A percentile compares a stretch with the other conserved stretches of the same genome.
Evolutionary conservation across 2,113 vertebrate species (phyloP).

Genomic region (Sula dactylatra): DNA sequence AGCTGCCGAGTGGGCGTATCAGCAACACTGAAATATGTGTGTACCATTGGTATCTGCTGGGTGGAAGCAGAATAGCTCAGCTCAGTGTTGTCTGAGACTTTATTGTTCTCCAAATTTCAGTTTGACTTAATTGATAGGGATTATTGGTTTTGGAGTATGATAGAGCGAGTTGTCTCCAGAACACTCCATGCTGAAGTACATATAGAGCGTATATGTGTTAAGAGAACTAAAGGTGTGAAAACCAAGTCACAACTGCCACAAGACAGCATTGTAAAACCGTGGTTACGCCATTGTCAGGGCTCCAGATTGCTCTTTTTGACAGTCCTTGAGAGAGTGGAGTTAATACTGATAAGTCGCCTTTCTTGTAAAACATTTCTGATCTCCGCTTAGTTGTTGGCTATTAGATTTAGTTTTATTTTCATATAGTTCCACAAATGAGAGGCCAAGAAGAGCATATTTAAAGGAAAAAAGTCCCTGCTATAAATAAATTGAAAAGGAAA

Average conservation of each 20-base stretch:
- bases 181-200: not conserved
- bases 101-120: not conserved
- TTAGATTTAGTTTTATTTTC: not conserved
- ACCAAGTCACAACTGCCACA: not conserved
- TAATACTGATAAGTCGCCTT: not conserved
- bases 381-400: not conserved
- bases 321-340: not conserved
- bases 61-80: not conserved
- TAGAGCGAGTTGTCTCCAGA: not conserved
- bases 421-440: not conserved
- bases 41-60: not conserved
- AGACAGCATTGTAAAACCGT: not conserved
- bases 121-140: not conserved
- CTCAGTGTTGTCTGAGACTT: not conserved
- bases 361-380: not conserved
- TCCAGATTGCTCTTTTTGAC: not conserved
- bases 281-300: not conserved
- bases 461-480: not conserved
- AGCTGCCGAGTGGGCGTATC: not conserved
- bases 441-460: not conserved
- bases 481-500: not conserved
- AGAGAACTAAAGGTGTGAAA: not conserved
- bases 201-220: not conserved
- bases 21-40: not conserved
- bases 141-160: not conserved